Percentiles rank a stretch among this genome's conserved stretches.
phyloP scores from a whole-genome alignment of 1,140 invertebrate species.

The Dendroctonus ponderosae region DNA sequence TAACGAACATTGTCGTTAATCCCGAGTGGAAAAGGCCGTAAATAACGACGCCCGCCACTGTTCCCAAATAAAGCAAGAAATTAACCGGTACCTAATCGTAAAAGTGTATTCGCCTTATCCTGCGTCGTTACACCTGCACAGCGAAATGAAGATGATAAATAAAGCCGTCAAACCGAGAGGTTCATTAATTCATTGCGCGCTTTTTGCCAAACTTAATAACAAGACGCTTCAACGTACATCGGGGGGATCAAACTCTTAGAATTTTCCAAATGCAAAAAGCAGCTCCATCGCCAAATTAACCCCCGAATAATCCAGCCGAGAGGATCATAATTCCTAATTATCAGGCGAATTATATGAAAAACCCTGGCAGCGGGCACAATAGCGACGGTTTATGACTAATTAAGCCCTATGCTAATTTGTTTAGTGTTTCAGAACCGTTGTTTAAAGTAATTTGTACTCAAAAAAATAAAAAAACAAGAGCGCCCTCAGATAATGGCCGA shows the following conservation, averaged over 20 bases:
- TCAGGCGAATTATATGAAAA: conserved; percentile 22
- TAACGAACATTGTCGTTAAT: conserved; percentile 27
- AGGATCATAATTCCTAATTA: conserved; percentile 26
- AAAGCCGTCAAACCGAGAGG: too few relatives aligned
- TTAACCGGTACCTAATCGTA: neutral
- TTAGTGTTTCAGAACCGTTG: conserved; percentile 22
- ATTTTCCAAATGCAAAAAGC: too few relatives aligned
- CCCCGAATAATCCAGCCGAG: neutral
- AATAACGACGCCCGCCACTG: conserved; percentile 13
- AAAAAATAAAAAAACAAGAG: conserved; percentile 16
- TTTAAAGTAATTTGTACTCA: conserved; percentile 30
- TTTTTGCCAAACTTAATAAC: too few relatives aligned
- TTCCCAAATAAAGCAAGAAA: conserved; percentile 5
- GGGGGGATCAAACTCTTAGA: too few relatives aligned
- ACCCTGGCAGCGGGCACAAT: conserved; percentile 8
- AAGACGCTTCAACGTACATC: too few relatives aligned
- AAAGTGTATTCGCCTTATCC: too few relatives aligned
- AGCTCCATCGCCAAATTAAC: conserved; percentile 8
- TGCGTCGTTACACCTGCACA: neutral
- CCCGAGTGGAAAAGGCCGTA: conserved; percentile 8
- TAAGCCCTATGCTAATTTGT: conserved; percentile 31
- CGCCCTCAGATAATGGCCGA: neutral
- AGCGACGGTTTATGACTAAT: conserved; percentile 24
- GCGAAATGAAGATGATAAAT: too few relatives aligned
- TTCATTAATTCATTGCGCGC: too few relatives aligned